Percentiles rank a stretch among this genome's conserved stretches.
Evolutionary conservation across 1,140 invertebrate species (phyloP).

Genomic region (Condylostylus longicornis): DNA sequence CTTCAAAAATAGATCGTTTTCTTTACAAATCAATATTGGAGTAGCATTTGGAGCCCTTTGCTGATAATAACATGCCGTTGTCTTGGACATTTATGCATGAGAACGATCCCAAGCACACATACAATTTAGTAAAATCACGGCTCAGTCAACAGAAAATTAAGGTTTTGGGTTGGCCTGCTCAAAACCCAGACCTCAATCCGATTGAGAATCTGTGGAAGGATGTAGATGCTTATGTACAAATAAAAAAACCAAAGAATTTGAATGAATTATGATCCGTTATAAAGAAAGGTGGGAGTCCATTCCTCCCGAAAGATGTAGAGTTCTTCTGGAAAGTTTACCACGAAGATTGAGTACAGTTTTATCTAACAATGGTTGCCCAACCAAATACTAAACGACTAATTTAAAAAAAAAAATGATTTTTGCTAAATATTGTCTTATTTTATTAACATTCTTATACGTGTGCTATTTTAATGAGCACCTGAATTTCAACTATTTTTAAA

Average conservation of each 20-base stretch:
- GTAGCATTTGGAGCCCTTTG: conserved; percentile 2
- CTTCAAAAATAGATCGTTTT: not conserved
- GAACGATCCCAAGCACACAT: conserved; percentile 4
- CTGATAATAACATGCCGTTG: too few relatives aligned
- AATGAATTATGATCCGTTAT: not conserved
- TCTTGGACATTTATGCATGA: conserved; percentile 1
- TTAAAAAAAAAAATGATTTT: too few relatives aligned
- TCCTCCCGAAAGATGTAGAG: not conserved
- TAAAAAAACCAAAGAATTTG: not conserved
- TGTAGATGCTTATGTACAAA: not conserved
- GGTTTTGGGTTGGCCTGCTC: too few relatives aligned
- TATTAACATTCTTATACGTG: too few relatives aligned
- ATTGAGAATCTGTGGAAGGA: conserved; percentile 5
- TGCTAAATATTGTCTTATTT: too few relatives aligned
- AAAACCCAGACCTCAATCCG: conserved; percentile 2
- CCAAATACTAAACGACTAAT: conserved; percentile 6
- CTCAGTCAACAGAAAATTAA: too few relatives aligned
- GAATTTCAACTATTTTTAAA: too few relatives aligned
- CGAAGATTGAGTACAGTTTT: conserved; percentile 1
- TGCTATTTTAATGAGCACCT: too few relatives aligned
- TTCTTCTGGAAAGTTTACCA: not conserved
- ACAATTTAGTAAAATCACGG: not conserved
- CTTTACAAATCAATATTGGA: not conserved
- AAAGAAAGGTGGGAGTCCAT: conserved; percentile 2
- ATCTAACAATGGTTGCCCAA: not conserved